phyloP scores from a whole-genome alignment of 2,888 invertebrate species.

The Drosophila monieri region DNA sequence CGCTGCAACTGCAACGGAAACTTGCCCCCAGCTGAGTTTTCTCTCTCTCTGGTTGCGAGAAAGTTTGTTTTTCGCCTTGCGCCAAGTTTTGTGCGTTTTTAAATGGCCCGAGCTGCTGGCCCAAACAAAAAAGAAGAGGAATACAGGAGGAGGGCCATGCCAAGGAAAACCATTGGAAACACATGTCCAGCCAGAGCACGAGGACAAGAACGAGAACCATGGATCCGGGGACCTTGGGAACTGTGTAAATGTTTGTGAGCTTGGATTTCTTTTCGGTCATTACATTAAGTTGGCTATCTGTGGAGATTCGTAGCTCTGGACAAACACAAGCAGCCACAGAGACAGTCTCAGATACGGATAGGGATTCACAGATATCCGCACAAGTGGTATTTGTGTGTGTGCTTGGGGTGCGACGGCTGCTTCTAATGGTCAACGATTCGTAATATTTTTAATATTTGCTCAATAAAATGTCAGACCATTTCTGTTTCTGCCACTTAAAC shows the following conservation, averaged over 20 bases:
- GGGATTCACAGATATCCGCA: constrained; percentile 61
- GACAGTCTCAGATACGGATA: neutral
- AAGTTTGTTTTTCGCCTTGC: constrained; percentile 55
- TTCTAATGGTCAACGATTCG: constrained; percentile 75
- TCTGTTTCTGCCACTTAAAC: constrained; percentile 68
- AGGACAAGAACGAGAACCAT: constrained; percentile 28
- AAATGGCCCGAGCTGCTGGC: constrained; percentile 67
- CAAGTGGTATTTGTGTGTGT: constrained; percentile 60
- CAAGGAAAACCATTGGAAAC: constrained; percentile 70
- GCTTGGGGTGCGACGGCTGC: constrained; percentile 63
- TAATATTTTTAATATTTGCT: constrained; percentile 80
- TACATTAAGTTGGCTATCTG: constrained; percentile 71
- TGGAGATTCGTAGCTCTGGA: constrained; percentile 34
- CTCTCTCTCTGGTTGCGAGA: constrained; percentile 20
- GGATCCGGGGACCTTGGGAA: constrained; percentile 19
- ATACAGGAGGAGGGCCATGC: neutral
- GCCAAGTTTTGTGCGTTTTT: constrained; percentile 70
- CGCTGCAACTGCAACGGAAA: constrained; percentile 51
- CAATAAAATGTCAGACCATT: constrained; percentile 78
- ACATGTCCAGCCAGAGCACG: constrained; percentile 63
- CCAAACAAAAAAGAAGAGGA: constrained; percentile 49
- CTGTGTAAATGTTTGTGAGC: constrained; percentile 66
- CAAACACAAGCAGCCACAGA: constrained; percentile 17
- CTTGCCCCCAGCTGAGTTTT: constrained; percentile 50
- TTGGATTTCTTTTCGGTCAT: constrained; percentile 64